Evolutionary conservation across 2,888 invertebrate species (phyloP), one percentile per base, ranked within the genome.

Genomic region (Cosmopolites sordidus): DNA sequence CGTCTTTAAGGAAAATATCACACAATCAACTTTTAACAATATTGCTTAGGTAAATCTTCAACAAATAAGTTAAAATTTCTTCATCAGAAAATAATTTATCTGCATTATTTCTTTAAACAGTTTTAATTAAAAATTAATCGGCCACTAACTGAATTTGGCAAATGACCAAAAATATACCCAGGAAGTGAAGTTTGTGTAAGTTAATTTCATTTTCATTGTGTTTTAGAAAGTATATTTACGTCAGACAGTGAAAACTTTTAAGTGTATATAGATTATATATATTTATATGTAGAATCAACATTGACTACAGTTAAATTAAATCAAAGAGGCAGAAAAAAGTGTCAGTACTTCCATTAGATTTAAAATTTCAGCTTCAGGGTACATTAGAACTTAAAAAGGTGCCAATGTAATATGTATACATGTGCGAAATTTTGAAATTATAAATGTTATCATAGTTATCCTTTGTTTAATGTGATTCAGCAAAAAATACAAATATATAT

Each of bases 151-250:
- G 3, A 37, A 8, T 17, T 38, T 57, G 57, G 57, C 57, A 53
- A 57, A 57, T 57, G 57, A 50, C 48, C 54, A 57, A 51, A 41
- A 51, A 17, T 27, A 48, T 30, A 51, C 30, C 30, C 22, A 48
- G 50, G 53, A 56, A 56, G 53, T 56, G 48, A 55, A 55, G 46
- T 46, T 45, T 49, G 43, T 40, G 55, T 51, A 48, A 55, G 51
- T 51, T 47, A 48, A 42, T 46, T 18, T 45, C 16, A 30, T 43
- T 47, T 40, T 47, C 50, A 55, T 55, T 55, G 55, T 54, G 47
- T 55, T 54, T 50, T 48, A 51, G 55, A 55, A 55, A 51, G 50
- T 49, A n/a, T 43, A 27, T 29, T 43, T 16, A 37, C 22, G 33
- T 12, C 33, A 33, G 33, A 12, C 33, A n/a, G 12, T 33, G 11